Evolutionary conservation across 2,113 vertebrate species (phyloP).

Genomic region (Neomonachus schauinslandi): DNA sequence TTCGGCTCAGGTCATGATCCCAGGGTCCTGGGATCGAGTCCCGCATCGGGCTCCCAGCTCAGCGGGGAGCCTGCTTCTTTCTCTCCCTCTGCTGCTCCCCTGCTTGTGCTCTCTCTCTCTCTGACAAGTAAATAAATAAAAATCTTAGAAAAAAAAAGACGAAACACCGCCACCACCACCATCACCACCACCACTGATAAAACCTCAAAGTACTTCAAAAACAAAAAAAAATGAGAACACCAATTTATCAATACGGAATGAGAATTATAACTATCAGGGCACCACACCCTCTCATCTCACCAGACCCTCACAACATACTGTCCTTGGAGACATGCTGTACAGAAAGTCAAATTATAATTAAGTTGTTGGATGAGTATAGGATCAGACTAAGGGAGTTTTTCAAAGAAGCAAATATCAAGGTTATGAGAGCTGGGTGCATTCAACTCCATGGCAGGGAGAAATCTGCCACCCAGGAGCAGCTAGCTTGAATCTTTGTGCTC

Average conservation of each 20-base stretch:
- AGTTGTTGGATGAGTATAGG: neutral
- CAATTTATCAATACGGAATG: neutral
- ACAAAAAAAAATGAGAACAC: neutral
- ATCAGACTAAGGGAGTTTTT: neutral
- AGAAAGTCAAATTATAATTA: constrained; percentile 47
- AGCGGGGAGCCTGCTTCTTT: no score
- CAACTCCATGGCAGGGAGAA: neutral
- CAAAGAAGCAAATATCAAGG: neutral
- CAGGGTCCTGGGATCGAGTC: no score
- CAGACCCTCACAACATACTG: neutral
- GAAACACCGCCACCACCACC: no score
- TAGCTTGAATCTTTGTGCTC: neutral
- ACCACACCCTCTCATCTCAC: neutral
- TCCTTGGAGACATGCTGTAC: neutral
- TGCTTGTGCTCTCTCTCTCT: no score
- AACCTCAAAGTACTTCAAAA: no score
- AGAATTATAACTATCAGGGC: neutral
- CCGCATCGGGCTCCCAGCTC: no score
- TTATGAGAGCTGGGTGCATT: neutral
- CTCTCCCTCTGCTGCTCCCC: no score
- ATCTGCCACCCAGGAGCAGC: neutral
- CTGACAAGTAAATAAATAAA: no score
- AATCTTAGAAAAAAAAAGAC: no score
- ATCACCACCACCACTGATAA: no score
- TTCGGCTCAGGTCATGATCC: no score